phyloP scores from a whole-genome alignment of 2,888 invertebrate genomes.

The Acronicta alni region DNA sequence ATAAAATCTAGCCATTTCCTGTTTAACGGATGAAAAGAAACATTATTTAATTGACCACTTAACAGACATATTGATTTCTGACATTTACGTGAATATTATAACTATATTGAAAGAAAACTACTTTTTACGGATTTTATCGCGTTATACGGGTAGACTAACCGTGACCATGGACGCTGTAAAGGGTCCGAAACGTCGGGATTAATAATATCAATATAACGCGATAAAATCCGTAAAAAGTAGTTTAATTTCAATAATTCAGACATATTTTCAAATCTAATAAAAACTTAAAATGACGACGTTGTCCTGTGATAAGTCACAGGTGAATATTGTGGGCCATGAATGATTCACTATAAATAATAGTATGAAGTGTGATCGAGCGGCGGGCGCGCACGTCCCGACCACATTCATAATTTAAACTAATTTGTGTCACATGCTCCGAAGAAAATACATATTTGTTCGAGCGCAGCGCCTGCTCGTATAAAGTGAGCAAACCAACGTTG shows the following conservation, averaged over 20 bases:
- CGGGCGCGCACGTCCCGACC: conserved; percentile 19
- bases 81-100: too few species aligned
- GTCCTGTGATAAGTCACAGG: conserved; percentile 17
- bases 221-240: too few species aligned
- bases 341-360: conserved; percentile 44
- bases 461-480: too few species aligned
- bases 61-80: too few species aligned
- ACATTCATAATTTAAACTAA: conserved; percentile 50
- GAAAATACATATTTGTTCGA: too few species aligned
- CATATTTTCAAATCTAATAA: neutral
- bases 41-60: neutral
- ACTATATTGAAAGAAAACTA: too few species aligned
- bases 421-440: conserved; percentile 52
- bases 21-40: conserved; percentile 5
- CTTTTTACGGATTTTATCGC: too few species aligned
- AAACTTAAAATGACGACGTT: conserved; percentile 2
- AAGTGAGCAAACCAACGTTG: too few species aligned
- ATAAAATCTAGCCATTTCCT: neutral
- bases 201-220: too few species aligned
- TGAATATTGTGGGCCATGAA: conserved; percentile 26
- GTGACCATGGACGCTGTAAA: too few species aligned
- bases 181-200: too few species aligned
- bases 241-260: conserved; percentile 3
- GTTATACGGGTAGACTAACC: too few species aligned
- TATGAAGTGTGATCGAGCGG: conserved; percentile 18